These are phyloP conservation scores for Percopsis transmontana DNA, from an alignment of 2,113 vertebrate genomes.

Conservation along the genomic window DNA sequence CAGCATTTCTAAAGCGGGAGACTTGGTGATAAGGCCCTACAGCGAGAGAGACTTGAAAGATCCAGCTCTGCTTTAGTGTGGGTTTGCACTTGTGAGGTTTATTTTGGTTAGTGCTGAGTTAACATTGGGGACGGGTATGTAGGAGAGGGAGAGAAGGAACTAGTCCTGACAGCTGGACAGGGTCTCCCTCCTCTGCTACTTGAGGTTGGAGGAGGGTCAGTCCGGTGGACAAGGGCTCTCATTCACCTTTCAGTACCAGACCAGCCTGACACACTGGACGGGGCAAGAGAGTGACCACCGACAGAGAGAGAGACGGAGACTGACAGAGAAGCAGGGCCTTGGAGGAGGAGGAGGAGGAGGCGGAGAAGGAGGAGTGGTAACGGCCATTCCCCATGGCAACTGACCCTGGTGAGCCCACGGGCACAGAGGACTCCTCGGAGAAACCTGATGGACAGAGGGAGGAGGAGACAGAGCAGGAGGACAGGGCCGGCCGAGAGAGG, in stretches of 20 bases:
- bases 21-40: not conserved
- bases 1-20: slow-evolving; percentile 34
- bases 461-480: slow-evolving; percentile 65
- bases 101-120: slow-evolving; percentile 21
- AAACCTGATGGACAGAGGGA: slow-evolving; percentile 84
- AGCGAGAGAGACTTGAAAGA: slow-evolving; percentile 19
- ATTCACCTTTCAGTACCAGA: slow-evolving; percentile 37
- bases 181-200: slow-evolving; percentile 17
- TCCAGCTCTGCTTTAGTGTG: slow-evolving; percentile 21
- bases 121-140: slow-evolving; percentile 26
- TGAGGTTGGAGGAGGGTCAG: too few species aligned
- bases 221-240: slow-evolving; percentile 7
- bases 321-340: slow-evolving; percentile 70
- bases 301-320: slow-evolving; percentile 76
- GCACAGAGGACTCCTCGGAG: slow-evolving; percentile 86
- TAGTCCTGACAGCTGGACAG: slow-evolving; percentile 18
- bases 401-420: slow-evolving; percentile 88
- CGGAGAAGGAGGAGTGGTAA: slow-evolving; percentile 46
- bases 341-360: slow-evolving; percentile 68
- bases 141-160: slow-evolving; percentile 53
- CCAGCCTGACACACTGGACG: slow-evolving; percentile 21
- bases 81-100: slow-evolving; percentile 27
- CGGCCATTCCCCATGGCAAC: slow-evolving; percentile 83
- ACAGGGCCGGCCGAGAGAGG: slow-evolving; percentile 53
- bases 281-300: slow-evolving; percentile 55